phyloP scores from a whole-genome alignment of 2,888 invertebrate species.

The Rhabditoides inermis region DNA sequence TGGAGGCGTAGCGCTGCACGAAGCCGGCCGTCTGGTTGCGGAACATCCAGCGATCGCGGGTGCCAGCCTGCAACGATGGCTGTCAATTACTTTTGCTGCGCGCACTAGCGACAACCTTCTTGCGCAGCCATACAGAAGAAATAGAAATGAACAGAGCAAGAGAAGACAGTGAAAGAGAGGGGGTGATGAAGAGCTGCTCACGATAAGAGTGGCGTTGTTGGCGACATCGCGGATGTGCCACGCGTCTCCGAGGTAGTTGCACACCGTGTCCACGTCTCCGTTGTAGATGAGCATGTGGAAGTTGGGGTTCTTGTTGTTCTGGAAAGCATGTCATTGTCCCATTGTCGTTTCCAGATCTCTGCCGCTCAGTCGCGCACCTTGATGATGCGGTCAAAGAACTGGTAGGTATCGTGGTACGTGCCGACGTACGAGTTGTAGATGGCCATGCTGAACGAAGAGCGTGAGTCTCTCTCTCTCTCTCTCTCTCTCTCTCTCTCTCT shows the following conservation, averaged over 20 bases:
- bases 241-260: constrained; percentile 44
- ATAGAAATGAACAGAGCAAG: too few species aligned
- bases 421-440: constrained; percentile 24
- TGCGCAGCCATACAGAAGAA: too few species aligned
- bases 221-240: constrained; percentile 40
- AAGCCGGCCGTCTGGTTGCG: constrained; percentile 38
- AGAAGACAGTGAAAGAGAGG: too few species aligned
- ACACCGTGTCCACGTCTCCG: constrained; percentile 42
- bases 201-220: constrained; percentile 7
- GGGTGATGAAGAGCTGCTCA: background rate
- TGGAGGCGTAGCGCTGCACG: constrained; percentile 26
- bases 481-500: too few species aligned
- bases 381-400: constrained; percentile 26
- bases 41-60: constrained; percentile 25
- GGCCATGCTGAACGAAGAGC: constrained; percentile 8
- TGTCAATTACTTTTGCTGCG: background rate
- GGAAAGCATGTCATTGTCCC: too few species aligned
- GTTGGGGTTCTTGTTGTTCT: constrained; percentile 12
- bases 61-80: constrained; percentile 10
- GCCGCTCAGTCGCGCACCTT: too few species aligned
- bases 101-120: too few species aligned
- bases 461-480: background rate
- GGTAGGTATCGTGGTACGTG: constrained; percentile 23
- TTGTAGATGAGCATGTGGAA: constrained; percentile 45
- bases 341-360: background rate